Evolutionary conservation across 1,140 invertebrate species (phyloP), one percentile per base, ranked within the genome.

Genomic region (Trichonephila clavata): DNA sequence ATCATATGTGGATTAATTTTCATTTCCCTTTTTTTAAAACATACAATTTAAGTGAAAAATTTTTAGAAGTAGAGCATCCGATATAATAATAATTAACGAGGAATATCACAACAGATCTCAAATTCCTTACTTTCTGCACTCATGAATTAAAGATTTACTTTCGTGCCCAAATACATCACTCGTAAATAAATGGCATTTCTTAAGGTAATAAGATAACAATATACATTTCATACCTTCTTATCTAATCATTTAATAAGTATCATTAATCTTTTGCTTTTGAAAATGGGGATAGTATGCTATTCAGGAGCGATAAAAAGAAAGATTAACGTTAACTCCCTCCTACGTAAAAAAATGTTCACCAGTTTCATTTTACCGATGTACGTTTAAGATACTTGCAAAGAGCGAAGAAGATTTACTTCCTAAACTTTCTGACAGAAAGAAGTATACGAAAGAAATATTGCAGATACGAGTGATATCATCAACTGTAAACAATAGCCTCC

Each of bases 291-390:
- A 27, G 32, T 77, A 18, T 77, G 16, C 71, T 18, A 18, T 39
- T 77, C 14, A 77, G 71, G 71, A 77, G 27, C 24, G 71, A 77
- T 77, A 77, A 77, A 77, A 77, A 50, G 4, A 32, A 77, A 77
- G 71, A 77, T 77, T 77, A 27, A 77, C 32, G 71, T 1, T 5
- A 77, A 20, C 71, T 77, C 32, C 4, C 21, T 20, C 21, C 61
- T 63, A 21, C 61, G 61, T 0, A 63, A 21, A 21, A 32, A 10
- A 20, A 18, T 63, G 21, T 63, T 63, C 61, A 21, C 6, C 18
- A 63, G 20, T 39, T 32, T 39, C 68, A 32, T 77, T 77, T 77
- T 20, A 18, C 71, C 16, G 71, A 77, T 77, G 32, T 39, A 27
- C 32, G 13, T 18, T 77, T 18, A 16, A 32, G 71, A 77, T 77